A percentile compares a stretch with the other conserved stretches of the same genome.
These are phyloP conservation scores for Argynnis bischoffii DNA, from an alignment of 2,888 invertebrate species.

Conservation along the genomic window DNA sequence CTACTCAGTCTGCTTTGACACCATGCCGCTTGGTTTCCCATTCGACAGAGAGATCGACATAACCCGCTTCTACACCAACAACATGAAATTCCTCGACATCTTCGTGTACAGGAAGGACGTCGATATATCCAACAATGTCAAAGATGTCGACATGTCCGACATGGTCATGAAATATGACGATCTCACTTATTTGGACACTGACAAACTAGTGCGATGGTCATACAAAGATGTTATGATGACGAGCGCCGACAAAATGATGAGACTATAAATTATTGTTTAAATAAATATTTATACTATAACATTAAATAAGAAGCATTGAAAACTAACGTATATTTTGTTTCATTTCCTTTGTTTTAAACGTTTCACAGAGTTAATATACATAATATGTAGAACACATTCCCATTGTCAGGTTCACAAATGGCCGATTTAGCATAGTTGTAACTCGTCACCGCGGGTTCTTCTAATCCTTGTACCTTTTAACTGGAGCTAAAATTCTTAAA, in stretches of 20 bases:
- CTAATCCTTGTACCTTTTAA: neutral
- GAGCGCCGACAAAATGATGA: slow-evolving; percentile 63
- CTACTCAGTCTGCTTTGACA: slow-evolving; percentile 82
- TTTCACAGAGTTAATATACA: too few relatives aligned
- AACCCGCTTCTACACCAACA: slow-evolving; percentile 83
- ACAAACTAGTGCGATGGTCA: slow-evolving; percentile 63
- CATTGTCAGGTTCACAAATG: neutral
- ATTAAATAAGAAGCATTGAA: slow-evolving; percentile 10
- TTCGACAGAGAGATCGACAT: slow-evolving; percentile 86
- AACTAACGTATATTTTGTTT: neutral
- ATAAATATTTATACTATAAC: slow-evolving; percentile 21
- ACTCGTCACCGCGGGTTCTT: neutral
- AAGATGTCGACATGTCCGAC: slow-evolving; percentile 64
- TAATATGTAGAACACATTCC: neutral
- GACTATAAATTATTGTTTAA: slow-evolving; percentile 50
- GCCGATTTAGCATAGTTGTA: neutral
- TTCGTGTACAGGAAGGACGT: slow-evolving; percentile 84
- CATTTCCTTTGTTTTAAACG: neutral
- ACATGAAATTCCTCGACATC: slow-evolving; percentile 85
- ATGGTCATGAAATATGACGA: slow-evolving; percentile 74
- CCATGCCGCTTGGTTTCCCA: slow-evolving; percentile 87
- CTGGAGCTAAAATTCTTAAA: neutral
- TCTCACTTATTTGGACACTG: slow-evolving; percentile 66
- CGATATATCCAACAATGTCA: slow-evolving; percentile 57
- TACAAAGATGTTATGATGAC: slow-evolving; percentile 72